Evolutionary conservation across 2,113 vertebrate species (phyloP).

Genomic region (zebrafish (Danio rerio)): GRCz12tu NC_133176.1:33229501-33230000

Average conservation of each 20-base stretch:
- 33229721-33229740: slow-evolving; percentile 32
- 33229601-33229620: not conserved
- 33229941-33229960: not conserved
- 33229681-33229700: slow-evolving; percentile 13
- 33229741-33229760: slow-evolving; percentile 36
- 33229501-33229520: not conserved
- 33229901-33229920: not conserved
- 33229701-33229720: slow-evolving; percentile 21
- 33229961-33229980: not conserved
- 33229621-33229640: slow-evolving; percentile 1
- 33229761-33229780: slow-evolving; percentile 47
- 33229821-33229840: not conserved
- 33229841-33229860: not conserved
- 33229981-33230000: not conserved
- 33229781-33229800: slow-evolving; percentile 30
- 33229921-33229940: not conserved
- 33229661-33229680: slow-evolving; percentile 23
- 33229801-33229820: slow-evolving; percentile 27
- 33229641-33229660: slow-evolving; percentile 3
- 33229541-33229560: not conserved
- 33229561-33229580: not conserved
- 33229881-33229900: not conserved
- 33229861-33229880: not conserved
- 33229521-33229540: not conserved
- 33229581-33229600: not conserved